phyloP scores from a whole-genome alignment of 2,888 invertebrate species.

The Rhingia rostrata region DNA sequence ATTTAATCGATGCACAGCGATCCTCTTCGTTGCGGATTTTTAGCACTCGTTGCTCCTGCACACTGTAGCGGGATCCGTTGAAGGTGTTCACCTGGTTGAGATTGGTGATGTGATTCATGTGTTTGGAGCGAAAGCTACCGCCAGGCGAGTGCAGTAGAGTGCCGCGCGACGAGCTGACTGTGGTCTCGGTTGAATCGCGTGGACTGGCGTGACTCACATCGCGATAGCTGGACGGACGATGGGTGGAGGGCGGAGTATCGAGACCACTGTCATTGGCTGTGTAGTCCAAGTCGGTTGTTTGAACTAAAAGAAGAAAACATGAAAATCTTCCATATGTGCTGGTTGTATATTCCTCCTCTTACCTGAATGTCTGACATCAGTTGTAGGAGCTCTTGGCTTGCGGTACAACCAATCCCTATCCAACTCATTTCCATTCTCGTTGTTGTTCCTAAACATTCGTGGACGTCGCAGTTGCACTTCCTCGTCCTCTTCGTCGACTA shows the following conservation, averaged over 20 bases:
- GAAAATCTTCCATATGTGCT: neutral
- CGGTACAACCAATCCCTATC: constrained; percentile 82
- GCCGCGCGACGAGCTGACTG: constrained; percentile 82
- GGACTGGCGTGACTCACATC: constrained; percentile 79
- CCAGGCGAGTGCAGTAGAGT: constrained; percentile 81
- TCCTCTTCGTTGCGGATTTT: constrained; percentile 82
- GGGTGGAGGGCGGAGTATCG: constrained; percentile 83
- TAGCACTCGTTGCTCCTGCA: constrained; percentile 81
- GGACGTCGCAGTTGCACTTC: constrained; percentile 82
- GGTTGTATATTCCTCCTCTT: constrained; percentile 15
- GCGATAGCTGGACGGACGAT: constrained; percentile 82
- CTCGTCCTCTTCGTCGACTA: constrained; percentile 82
- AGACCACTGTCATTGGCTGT: constrained; percentile 83
- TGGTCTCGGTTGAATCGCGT: constrained; percentile 81
- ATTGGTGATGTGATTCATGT: constrained; percentile 79
- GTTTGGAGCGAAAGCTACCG: constrained; percentile 81
- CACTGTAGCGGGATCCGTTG: constrained; percentile 81
- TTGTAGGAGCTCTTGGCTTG: constrained; percentile 81
- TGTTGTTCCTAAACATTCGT: constrained; percentile 78
- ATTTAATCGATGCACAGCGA: constrained; percentile 80
- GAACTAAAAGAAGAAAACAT: constrained; percentile 81
- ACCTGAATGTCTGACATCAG: constrained; percentile 82
- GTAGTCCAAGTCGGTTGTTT: constrained; percentile 85
- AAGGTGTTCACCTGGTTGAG: constrained; percentile 80
- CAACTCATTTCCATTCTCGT: constrained; percentile 82